These are phyloP conservation scores for Dendrolimus houi DNA, from an alignment of 2,888 invertebrate genomes.

Conservation along the genomic window DNA sequence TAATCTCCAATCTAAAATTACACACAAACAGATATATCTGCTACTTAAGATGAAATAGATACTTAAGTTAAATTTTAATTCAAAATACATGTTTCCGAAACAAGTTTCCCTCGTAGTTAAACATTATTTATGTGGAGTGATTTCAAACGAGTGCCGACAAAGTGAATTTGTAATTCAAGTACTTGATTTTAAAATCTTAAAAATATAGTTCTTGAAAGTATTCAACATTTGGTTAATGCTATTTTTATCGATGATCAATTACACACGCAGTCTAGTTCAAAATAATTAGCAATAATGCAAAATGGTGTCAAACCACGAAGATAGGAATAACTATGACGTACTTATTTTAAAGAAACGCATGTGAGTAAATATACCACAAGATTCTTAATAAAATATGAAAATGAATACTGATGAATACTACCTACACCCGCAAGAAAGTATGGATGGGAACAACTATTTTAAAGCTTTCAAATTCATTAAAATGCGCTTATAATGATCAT, in stretches of 20 bases:
- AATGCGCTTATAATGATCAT: no score
- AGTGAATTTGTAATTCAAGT: background rate
- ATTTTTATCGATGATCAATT: conserved; percentile 6
- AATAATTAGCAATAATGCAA: conserved; percentile 27
- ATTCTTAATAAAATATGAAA: no score
- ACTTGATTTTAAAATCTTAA: no score
- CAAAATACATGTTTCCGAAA: background rate
- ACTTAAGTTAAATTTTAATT: background rate
- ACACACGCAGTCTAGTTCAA: conserved; percentile 16
- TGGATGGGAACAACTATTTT: no score
- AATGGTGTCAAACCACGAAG: conserved; percentile 21
- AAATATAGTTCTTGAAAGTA: background rate
- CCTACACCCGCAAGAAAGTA: no score
- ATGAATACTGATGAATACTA: no score
- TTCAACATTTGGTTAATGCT: no score
- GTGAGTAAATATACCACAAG: no score
- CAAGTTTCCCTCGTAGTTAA: background rate
- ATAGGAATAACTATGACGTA: conserved; percentile 14
- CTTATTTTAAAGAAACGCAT: background rate
- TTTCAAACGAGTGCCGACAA: background rate
- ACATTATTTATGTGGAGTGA: background rate
- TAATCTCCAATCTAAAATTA: background rate
- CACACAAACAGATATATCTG: background rate
- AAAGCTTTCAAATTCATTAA: no score
- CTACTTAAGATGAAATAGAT: background rate